Evolutionary conservation across 2,888 invertebrate species (phyloP), one percentile per base, ranked within the genome.

Genomic region (Thymelicus lineola): DNA sequence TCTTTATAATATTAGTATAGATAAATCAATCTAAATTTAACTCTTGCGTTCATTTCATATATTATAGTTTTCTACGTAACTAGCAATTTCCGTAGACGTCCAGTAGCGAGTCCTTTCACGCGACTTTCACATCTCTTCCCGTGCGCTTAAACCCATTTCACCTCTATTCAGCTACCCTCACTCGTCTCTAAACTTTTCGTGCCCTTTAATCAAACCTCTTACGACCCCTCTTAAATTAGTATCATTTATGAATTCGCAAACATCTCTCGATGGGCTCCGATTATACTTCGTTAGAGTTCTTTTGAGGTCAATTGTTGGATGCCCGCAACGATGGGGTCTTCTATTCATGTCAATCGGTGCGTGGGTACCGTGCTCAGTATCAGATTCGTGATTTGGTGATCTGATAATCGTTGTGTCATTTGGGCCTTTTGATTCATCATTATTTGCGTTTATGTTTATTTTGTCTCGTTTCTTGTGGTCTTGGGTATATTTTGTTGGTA

Each of bases 261-360:
- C 75, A 77, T 75, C 77, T 60, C 46, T 36, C 46, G 60, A 55
- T 60, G 53, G 73, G 75, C 76, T 77, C 75, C 78, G 70, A 82
- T 83, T 82, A 81, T 71, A 70, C 73, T 72, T 82, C 79, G 78
- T 83, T 82, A 81, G 77, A 63, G 75, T 70, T 73, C 70, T 75
- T 76, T 76, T 73, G 72, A 63, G 70, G 70, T 70, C 65, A 68
- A 67, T 64, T 66, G 66, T 66, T 55, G 65, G 70, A n/a, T 15
- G 61, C n/a, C 55, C 55, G 58, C 48, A 17, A 58, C 12, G 53
- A 46, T 65, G 35, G 70, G 63, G 70, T 35, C 48, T 10, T 58
- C 63, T 53, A 70, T 65, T 60, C 59, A 53, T 42, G 64, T 17
- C 42, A 55, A 70, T 64, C 57, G 63, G 17, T 48, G 63, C 63